Evolutionary conservation across 1,140 invertebrate species (phyloP).

Genomic region (Pogonognathellus flavescens): DNA sequence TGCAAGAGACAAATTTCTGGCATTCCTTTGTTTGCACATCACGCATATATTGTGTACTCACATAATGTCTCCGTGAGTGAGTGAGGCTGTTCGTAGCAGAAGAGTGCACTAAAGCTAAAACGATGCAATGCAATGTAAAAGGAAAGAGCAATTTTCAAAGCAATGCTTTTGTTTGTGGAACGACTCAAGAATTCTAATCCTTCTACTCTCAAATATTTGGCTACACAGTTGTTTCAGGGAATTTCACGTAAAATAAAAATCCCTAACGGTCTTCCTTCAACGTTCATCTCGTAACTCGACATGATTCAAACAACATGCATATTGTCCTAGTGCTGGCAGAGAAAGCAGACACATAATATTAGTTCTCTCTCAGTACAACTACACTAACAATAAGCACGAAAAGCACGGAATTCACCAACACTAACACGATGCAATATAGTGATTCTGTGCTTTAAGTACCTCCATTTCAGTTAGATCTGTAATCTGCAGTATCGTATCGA

Average conservation of each 20-base stretch:
- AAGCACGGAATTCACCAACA: not conserved
- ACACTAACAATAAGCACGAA: not conserved
- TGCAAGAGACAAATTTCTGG: slow-evolving; percentile 38
- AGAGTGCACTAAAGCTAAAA: not conserved
- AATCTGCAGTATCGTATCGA: not conserved
- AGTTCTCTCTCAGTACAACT: not conserved
- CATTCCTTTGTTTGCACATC: slow-evolving; percentile 16
- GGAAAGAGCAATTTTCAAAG: slow-evolving; percentile 14
- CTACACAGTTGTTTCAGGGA: slow-evolving; percentile 27
- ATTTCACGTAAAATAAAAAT: slow-evolving; percentile 42
- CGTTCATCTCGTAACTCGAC: slow-evolving; percentile 30
- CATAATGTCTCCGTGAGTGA: slow-evolving; percentile 17
- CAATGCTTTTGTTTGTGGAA: slow-evolving; percentile 45
- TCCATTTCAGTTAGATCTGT: not conserved
- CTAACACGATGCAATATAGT: slow-evolving; percentile 9
- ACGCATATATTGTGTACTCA: slow-evolving; percentile 17
- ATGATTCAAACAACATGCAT: slow-evolving; percentile 14
- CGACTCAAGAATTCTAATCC: slow-evolving; percentile 37
- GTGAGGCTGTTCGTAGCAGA: not conserved
- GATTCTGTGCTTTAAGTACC: not conserved
- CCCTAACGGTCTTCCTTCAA: slow-evolving; percentile 28
- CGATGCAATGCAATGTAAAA: slow-evolving; percentile 18
- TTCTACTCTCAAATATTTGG: slow-evolving; percentile 40
- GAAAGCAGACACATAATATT: slow-evolving; percentile 8
- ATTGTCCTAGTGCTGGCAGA: slow-evolving; percentile 11